Conservation (phyloP, 2,113 vertebrate genomes). For the Ageneiosus marmoratus region DNA sequence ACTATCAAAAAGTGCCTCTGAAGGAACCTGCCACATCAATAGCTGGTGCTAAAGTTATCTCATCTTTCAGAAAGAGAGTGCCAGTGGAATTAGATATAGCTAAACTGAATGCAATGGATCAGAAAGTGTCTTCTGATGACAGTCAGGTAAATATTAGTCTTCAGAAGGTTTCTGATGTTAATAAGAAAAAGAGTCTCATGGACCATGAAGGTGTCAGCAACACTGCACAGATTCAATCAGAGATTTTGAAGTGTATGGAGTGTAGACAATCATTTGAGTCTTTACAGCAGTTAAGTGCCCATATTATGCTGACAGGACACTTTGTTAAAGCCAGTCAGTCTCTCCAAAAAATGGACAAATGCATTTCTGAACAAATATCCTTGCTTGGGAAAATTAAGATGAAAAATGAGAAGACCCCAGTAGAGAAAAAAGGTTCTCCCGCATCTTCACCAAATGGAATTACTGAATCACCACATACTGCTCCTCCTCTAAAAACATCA, state of each 20-base stretch:
- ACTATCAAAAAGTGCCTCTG: constrained; percentile 99
- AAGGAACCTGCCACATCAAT: constrained; percentile 94
- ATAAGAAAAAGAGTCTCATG: constrained; percentile 59
- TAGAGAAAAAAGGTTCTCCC: constrained; percentile 87
- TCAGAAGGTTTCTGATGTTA: constrained; percentile 10
- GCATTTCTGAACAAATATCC: constrained; percentile 67
- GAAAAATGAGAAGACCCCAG: constrained; percentile 88
- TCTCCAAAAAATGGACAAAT: constrained; percentile 87
- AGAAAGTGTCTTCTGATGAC: constrained; percentile 79
- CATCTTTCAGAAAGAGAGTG: constrained; percentile 84
- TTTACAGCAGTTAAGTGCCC: constrained; percentile 91
- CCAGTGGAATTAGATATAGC: constrained; percentile 85
- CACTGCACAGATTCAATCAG: constrained; percentile 91
- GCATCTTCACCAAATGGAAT: constrained; percentile 83
- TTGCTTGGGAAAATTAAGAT: constrained; percentile 72
- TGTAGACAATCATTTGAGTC: constrained; percentile 94
- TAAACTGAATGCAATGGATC: constrained; percentile 82
- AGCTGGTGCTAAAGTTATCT: constrained; percentile 89
- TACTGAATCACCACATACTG: constrained; percentile 67
- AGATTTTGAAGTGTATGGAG: constrained; percentile 96
- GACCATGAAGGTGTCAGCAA: constrained; percentile 80
- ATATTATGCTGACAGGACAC: constrained; percentile 98
- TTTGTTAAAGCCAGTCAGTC: constrained; percentile 92
- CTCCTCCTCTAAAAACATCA: constrained; percentile 81
- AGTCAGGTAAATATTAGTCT: constrained; percentile 12